These are phyloP conservation scores for Poeciliopsis prolifica DNA, from an alignment of 2,113 vertebrate species.

Conservation along the genomic window DNA sequence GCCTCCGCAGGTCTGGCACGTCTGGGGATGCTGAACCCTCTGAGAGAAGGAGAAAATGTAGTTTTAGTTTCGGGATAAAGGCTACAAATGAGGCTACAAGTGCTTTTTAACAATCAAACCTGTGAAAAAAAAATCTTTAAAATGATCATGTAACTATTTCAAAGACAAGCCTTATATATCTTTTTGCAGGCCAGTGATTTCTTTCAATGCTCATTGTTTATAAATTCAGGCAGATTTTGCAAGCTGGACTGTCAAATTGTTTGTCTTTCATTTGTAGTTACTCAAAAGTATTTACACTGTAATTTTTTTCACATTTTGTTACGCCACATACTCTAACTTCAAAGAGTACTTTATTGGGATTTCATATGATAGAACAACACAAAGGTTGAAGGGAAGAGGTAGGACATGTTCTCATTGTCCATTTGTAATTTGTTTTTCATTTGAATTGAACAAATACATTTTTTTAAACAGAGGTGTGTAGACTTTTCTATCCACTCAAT, in stretches of 20 bases:
- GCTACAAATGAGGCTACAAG: neutral
- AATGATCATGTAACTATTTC: neutral
- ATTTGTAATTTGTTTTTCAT: neutral
- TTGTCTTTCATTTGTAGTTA: neutral
- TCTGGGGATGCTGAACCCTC: constrained; percentile 93
- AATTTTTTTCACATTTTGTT: neutral
- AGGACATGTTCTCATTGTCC: no score
- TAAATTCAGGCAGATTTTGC: neutral
- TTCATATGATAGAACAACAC: neutral
- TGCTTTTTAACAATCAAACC: no score
- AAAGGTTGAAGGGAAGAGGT: neutral
- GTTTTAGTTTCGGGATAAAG: neutral
- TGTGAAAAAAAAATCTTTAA: neutral
- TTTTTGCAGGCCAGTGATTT: neutral
- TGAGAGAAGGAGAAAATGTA: constrained; percentile 46
- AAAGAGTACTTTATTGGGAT: neutral
- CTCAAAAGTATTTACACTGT: neutral
- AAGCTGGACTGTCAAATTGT: neutral
- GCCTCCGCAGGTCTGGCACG: constrained; percentile 91
- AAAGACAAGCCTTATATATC: neutral
- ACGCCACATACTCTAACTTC: neutral
- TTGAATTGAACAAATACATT: no score
- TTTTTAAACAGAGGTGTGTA: no score
- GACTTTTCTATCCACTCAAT: no score
- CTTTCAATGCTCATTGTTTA: neutral